A percentile compares a stretch with the other conserved stretches of the same genome.
Evolutionary conservation across 2,113 vertebrate genomes (phyloP).

Genomic region (Zosterops hypoxanthus): DNA sequence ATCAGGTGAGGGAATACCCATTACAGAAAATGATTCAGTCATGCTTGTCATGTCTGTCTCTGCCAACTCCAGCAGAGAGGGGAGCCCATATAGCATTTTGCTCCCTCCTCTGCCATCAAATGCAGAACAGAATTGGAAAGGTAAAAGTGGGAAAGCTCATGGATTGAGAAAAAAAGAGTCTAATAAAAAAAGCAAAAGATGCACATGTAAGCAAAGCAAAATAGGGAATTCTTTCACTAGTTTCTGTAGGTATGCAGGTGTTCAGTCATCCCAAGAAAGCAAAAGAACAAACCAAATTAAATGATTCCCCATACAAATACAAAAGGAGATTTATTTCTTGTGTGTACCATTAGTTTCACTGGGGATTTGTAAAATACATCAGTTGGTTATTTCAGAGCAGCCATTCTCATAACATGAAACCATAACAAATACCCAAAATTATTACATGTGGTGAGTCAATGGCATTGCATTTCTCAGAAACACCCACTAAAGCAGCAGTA

Average conservation of each 20-base stretch:
- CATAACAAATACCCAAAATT: background rate
- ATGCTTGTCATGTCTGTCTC: background rate
- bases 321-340: background rate
- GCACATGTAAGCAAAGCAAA: background rate
- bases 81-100: rapidly evolving
- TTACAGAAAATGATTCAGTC: background rate
- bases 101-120: background rate
- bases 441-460: background rate
- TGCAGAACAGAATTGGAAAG: background rate
- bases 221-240: background rate
- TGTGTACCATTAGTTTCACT: background rate
- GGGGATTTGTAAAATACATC: background rate
- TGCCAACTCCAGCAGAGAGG: background rate
- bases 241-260: background rate
- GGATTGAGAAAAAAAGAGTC: background rate
- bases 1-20: background rate
- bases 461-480: background rate
- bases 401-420: background rate
- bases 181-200: background rate
- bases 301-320: background rate
- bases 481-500: background rate
- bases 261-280: background rate
- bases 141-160: background rate
- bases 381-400: background rate
- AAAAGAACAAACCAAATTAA: background rate